Evolutionary conservation across 2,797 vertebrate genomes (phyloP).

Genomic region (Sarcophilus harrisii): DNA sequence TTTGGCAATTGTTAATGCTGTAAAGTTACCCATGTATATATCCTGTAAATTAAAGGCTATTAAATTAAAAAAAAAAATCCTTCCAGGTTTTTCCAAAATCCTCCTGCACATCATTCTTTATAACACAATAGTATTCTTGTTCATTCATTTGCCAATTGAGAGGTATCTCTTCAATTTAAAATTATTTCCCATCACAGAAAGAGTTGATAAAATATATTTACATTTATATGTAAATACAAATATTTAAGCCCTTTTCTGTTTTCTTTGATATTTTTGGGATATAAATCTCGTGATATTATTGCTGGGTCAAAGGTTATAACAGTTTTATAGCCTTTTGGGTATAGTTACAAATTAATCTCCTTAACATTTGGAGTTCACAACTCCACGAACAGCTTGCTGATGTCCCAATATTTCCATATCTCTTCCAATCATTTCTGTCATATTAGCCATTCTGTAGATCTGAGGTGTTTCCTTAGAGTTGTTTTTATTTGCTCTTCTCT

Average conservation of each 20-base stretch:
- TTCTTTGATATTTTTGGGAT: neutral
- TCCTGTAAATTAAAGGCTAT: too few relatives aligned
- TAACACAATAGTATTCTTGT: neutral
- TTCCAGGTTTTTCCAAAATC: neutral
- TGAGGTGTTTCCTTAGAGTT: neutral
- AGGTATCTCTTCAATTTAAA: neutral
- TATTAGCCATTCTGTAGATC: neutral
- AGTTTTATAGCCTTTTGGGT: neutral
- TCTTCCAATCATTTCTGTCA: neutral
- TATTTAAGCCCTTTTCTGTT: neutral
- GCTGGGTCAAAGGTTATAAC: neutral
- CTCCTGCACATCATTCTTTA: neutral
- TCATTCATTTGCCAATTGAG: neutral
- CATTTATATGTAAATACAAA: too few relatives aligned
- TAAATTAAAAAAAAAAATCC: too few relatives aligned
- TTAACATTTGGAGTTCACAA: neutral
- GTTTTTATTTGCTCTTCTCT: neutral
- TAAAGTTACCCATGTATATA: too few relatives aligned
- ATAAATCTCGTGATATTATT: neutral
- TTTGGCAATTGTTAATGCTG: too few relatives aligned
- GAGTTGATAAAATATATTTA: neutral
- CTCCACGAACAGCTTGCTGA: too few relatives aligned
- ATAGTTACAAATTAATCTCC: neutral
- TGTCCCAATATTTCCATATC: neutral
- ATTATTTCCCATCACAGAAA: neutral